phyloP scores from a whole-genome alignment of 2,797 vertebrate species.

The Syngnathus acus region DNA sequence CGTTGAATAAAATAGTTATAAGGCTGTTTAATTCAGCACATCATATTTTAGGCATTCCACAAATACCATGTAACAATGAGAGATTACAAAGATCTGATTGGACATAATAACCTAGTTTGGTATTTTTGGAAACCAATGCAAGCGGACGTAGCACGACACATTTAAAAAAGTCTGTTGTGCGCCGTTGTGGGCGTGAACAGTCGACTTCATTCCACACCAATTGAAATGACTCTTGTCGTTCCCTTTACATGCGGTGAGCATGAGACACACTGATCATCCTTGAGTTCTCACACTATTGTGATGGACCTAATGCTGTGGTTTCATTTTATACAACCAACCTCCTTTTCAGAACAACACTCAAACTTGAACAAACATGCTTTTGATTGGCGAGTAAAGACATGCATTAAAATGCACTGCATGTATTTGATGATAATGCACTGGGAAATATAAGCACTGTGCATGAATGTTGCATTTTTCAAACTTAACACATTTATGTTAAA shows the following conservation, averaged over 20 bases:
- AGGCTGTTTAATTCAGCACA: not conserved
- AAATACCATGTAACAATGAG: not conserved
- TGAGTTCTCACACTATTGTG: no score
- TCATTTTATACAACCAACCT: no score
- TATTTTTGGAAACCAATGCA: no score
- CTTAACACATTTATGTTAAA: slow-evolving; percentile 9
- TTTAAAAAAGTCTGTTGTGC: no score
- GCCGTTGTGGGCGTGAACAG: no score
- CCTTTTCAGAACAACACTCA: not conserved
- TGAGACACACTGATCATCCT: no score
- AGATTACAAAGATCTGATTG: not conserved
- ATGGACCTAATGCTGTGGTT: no score
- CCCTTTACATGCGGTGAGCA: no score
- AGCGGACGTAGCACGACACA: no score
- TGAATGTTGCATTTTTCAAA: slow-evolving; percentile 17
- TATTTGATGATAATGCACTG: slow-evolving; percentile 10
- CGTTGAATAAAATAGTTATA: not conserved
- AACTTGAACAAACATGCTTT: not conserved
- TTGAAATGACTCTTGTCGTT: no score
- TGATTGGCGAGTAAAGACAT: not conserved
- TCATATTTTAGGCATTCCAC: not conserved
- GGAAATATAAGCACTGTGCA: not conserved
- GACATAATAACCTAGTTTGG: not conserved
- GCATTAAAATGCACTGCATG: slow-evolving; percentile 7
- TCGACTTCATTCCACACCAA: no score